Conservation (phyloP, 2,888 invertebrate genomes). For the Dysmachus trigonus region DNA sequence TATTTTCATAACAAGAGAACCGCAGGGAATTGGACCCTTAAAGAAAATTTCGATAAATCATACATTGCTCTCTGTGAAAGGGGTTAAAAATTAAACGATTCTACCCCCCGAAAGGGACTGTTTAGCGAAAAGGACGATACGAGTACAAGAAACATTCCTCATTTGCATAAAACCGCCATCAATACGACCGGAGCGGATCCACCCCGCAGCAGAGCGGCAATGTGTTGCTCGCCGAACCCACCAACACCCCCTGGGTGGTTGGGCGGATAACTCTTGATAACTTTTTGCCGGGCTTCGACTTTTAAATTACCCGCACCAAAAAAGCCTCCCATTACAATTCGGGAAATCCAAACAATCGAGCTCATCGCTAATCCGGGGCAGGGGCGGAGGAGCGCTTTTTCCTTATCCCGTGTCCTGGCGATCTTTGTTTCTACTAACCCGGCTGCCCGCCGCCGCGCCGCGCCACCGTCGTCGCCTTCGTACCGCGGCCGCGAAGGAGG, state of each 20-base stretch:
- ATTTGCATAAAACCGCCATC: conserved; percentile 43
- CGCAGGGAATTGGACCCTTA: not conserved
- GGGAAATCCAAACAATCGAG: conserved; percentile 27
- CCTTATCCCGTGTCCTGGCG: not conserved
- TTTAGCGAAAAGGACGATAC: conserved; percentile 4
- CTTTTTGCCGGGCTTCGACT: conserved; percentile 20
- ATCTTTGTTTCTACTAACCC: not conserved
- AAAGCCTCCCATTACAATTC: not conserved
- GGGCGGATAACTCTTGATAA: conserved; percentile 28
- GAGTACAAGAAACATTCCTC: conserved; percentile 1
- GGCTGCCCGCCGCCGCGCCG: not conserved
- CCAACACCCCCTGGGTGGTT: not conserved
- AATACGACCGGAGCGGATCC: not conserved
- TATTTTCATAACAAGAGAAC: not conserved
- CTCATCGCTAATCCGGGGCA: conserved; percentile 25
- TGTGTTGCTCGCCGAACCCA: conserved; percentile 16
- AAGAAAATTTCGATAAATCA: not conserved
- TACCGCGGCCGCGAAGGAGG: conserved; percentile 5
- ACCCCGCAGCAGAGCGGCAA: not conserved
- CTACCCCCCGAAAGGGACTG: not conserved
- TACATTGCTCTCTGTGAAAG: not conserved
- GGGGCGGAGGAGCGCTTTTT: not conserved
- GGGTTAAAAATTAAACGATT: not conserved
- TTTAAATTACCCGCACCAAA: conserved; percentile 22
- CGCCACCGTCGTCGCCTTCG: not conserved